Evolutionary conservation across 1,140 invertebrate genomes (phyloP), one percentile per base, ranked within the genome.

Genomic region (Stegodyphus mimosarum): DNA sequence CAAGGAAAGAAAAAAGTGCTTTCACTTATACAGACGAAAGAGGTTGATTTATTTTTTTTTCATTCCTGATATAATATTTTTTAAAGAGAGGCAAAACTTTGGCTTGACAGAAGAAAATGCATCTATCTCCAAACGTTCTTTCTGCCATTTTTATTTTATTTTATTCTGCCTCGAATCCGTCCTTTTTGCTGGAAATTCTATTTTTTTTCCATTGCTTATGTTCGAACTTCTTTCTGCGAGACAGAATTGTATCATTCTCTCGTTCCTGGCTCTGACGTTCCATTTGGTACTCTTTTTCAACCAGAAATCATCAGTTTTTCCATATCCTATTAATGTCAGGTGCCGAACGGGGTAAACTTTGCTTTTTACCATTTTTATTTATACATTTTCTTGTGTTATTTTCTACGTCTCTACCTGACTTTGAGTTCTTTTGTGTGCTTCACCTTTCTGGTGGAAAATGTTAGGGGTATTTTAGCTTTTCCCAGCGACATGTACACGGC

Each of bases 311-410:
- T 81, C 78, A 81, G 78, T 81, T 81, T 81, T 81, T 81, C 78
- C 78, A 81, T 81, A 81, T 81, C 78, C 78, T 81, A 81, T 81
- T 81, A 81, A 81, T 81, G 78, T 81, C 78, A 81, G 78, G 78
- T 81, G 78, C 78, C 78, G 78, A 72, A 55, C 48, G 51, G 52
- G 67, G 69, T 69, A 69, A 72, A 81, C 48, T 53, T 52, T 53
- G 60, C 72, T 72, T 50, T 72, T 71, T 81, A 49, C 52, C 64
- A 55, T 17, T 79, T n/a, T 53, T n/a, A 53, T 55, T 79, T 48
- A 53, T n/a, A 10, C 33, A 10, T 72, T 63, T 17, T 18, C 18
- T 51, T 78, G 51, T 78, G 18, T 53, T 60, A 49, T 63, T 80
- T 71, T 71, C 67, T 55, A 55, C 69, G 50, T 81, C 78, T 72